These are phyloP conservation scores for Ryuthela nishihirai DNA, from an alignment of 2,888 invertebrate species.

Conservation along the genomic window DNA sequence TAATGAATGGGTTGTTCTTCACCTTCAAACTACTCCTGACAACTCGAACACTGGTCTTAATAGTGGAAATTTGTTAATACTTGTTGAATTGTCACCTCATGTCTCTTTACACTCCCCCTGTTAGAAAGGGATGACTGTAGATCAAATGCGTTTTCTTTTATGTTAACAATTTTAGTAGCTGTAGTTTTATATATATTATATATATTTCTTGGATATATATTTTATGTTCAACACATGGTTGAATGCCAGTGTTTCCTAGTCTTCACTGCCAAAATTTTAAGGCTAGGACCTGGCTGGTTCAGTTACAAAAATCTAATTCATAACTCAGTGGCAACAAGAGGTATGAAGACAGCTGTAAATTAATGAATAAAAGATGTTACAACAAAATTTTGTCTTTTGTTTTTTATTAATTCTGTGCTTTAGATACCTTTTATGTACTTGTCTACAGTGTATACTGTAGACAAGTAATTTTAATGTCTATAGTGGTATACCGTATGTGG, in stretches of 20 bases:
- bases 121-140: conserved; percentile 17
- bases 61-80: conserved; percentile 11
- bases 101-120: conserved; percentile 26
- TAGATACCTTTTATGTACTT: no score
- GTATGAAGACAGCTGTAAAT: no score
- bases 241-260: conserved; percentile 13
- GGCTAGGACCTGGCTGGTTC: conserved; percentile 32
- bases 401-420: no score
- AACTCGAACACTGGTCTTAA: no score
- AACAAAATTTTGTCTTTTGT: no score
- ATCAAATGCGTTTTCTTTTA: conserved; percentile 3
- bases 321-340: no score
- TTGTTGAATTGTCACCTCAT: conserved; percentile 11
- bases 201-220: conserved; percentile 38
- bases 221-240: conserved; percentile 38
- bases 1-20: no score
- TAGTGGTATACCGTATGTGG: no score
- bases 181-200: conserved; percentile 36
- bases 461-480: no score
- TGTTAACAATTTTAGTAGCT: conserved; percentile 20
- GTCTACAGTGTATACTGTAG: no score
- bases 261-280: conserved; percentile 38
- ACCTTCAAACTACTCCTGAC: no score
- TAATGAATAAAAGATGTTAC: no score
- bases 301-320: conserved; percentile 22